Percentiles rank a stretch among this genome's conserved stretches.
These are phyloP conservation scores for Caenorhabditis imperialis DNA, from an alignment of 2,888 invertebrate genomes.

Conservation along the genomic window DNA sequence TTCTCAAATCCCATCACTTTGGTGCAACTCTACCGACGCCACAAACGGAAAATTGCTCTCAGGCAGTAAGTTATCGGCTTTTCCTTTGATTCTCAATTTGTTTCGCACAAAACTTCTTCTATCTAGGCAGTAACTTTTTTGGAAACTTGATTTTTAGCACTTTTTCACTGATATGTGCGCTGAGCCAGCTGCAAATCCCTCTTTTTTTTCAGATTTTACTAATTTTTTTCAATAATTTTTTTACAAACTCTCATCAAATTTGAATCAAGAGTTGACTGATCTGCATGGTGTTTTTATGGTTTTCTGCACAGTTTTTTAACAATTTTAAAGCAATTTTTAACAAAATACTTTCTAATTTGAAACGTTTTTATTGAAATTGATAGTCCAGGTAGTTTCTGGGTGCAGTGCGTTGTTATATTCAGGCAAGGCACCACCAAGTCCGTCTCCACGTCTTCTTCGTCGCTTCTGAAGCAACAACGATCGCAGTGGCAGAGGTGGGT, in stretches of 20 bases:
- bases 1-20: slow-evolving; percentile 77
- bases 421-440: slow-evolving; percentile 67
- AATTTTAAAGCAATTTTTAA: slow-evolving; percentile 1
- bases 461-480: slow-evolving; percentile 62
- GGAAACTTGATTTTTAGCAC: slow-evolving; percentile 29
- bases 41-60: slow-evolving; percentile 76
- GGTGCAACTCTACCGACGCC: slow-evolving; percentile 74
- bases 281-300: slow-evolving; percentile 1
- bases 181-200: too few species aligned
- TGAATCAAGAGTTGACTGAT: background rate
- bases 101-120: background rate
- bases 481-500: slow-evolving; percentile 75
- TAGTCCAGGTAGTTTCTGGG: background rate
- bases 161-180: too few species aligned
- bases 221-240: slow-evolving; percentile 16
- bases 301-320: background rate
- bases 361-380: background rate
- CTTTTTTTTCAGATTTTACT: slow-evolving; percentile 15
- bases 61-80: slow-evolving; percentile 67
- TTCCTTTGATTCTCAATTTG: background rate
- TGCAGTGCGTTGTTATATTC: slow-evolving; percentile 59
- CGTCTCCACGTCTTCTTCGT: slow-evolving; percentile 58
- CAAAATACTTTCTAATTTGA: background rate
- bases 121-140: slow-evolving; percentile 3
- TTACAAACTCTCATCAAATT: slow-evolving; percentile 1